These are phyloP conservation scores for Characodon lateralis DNA, from an alignment of 2,797 vertebrate species.

Conservation along the genomic window DNA sequence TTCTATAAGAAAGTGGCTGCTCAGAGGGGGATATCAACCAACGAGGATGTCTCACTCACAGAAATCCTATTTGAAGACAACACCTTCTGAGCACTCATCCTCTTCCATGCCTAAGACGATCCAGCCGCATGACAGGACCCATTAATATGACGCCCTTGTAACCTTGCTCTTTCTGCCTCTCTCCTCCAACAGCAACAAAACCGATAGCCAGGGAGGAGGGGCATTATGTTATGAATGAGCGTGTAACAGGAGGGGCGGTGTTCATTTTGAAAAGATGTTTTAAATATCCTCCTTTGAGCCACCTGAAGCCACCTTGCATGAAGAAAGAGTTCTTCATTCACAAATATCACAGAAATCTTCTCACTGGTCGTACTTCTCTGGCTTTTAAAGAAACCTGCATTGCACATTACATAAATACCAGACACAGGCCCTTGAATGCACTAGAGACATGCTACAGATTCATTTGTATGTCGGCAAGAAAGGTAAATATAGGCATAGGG, in stretches of 20 bases:
- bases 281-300: constrained; percentile 46
- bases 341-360: constrained; percentile 21
- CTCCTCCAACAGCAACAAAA: constrained; percentile 67
- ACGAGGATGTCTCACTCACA: constrained; percentile 76
- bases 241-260: constrained; percentile 56
- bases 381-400: not conserved
- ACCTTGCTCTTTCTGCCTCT: constrained; percentile 68
- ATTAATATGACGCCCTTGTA: constrained; percentile 75
- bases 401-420: not conserved
- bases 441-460: not conserved
- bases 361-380: constrained; percentile 19
- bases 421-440: constrained; percentile 12
- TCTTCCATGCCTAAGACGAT: constrained; percentile 76
- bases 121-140: constrained; percentile 72
- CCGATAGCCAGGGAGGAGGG: constrained; percentile 69
- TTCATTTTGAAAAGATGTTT: constrained; percentile 57
- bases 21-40: constrained; percentile 73
- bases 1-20: constrained; percentile 75
- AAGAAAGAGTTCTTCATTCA: constrained; percentile 17
- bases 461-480: not conserved
- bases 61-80: constrained; percentile 83
- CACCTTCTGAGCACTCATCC: constrained; percentile 77
- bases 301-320: constrained; percentile 44
- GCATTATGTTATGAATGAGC: constrained; percentile 60
- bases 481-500: constrained; percentile 8